Conservation (phyloP, 1,140 invertebrate species). For the Coelopa frigida region DNA sequence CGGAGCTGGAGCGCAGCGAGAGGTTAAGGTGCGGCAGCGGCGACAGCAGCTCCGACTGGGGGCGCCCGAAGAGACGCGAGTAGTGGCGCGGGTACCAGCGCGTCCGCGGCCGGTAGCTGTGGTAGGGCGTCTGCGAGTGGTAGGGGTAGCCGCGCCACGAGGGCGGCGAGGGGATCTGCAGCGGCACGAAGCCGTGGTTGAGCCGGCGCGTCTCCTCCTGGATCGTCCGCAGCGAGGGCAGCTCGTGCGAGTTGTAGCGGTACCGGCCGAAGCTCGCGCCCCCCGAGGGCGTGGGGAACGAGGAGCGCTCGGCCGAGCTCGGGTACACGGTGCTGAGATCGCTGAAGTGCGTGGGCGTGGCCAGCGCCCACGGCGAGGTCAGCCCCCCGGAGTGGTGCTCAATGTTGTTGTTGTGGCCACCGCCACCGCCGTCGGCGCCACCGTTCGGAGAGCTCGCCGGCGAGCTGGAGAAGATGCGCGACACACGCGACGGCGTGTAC, state of each 20-base stretch:
- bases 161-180: conserved; percentile 51
- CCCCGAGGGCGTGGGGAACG: conserved; percentile 54
- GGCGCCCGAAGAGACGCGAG: conserved; percentile 53
- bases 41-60: conserved; percentile 58
- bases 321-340: conserved; percentile 81
- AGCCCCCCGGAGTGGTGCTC: conserved; percentile 8
- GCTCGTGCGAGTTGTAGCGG: conserved; percentile 62
- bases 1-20: conserved; percentile 30
- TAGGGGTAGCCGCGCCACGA: conserved; percentile 43
- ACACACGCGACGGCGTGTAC: conserved; percentile 47
- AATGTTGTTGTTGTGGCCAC: not conserved
- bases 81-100: conserved; percentile 54
- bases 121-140: conserved; percentile 36
- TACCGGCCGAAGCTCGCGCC: conserved; percentile 49
- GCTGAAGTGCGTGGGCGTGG: conserved; percentile 56
- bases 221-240: conserved; percentile 64
- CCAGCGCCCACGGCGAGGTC: conserved; percentile 53
- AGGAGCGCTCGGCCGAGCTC: conserved; percentile 70
- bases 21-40: conserved; percentile 48
- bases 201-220: conserved; percentile 57
- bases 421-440: conserved; percentile 52
- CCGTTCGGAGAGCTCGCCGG: conserved; percentile 47
- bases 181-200: conserved; percentile 49
- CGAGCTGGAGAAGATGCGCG: conserved; percentile 59
- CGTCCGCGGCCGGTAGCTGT: conserved; percentile 47